Evolutionary conservation across 2,113 vertebrate species (phyloP).

Genomic region (Paradisaea rubra): DNA sequence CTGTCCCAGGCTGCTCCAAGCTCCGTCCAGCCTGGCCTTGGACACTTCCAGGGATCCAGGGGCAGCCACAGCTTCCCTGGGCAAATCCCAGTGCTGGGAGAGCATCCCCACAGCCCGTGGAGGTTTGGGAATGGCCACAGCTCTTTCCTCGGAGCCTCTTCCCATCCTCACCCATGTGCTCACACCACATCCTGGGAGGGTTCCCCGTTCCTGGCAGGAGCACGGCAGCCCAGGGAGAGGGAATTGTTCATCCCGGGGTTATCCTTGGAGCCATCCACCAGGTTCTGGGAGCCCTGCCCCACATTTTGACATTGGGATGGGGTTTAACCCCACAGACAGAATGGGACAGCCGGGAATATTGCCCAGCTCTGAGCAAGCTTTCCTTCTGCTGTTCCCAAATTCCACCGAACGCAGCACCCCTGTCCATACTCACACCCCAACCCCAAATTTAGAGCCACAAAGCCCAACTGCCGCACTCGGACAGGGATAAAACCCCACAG

Average conservation of each 20-base stretch:
- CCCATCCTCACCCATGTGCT: neutral
- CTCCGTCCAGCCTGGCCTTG: accelerated
- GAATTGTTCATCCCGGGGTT: accelerated
- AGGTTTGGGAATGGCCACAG: neutral
- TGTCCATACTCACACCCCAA: accelerated
- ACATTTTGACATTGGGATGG: accelerated
- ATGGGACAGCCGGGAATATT: neutral
- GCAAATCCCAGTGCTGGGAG: neutral
- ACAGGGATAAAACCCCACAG: neutral
- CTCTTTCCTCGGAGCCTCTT: neutral
- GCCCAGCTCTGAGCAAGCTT: accelerated
- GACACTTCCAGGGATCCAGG: neutral
- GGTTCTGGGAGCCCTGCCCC: neutral
- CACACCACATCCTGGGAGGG: accelerated
- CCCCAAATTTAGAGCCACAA: neutral
- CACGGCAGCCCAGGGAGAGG: accelerated
- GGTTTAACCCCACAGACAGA: neutral
- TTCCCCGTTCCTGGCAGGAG: neutral
- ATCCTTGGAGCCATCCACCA: accelerated
- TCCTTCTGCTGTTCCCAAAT: neutral
- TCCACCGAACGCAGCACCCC: accelerated
- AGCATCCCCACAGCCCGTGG: accelerated
- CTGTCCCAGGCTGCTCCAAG: accelerated
- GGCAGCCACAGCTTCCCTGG: neutral
- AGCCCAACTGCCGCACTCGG: accelerated